phyloP scores from a whole-genome alignment of 2,113 vertebrate genomes.

The Lipophrys pholis region DNA sequence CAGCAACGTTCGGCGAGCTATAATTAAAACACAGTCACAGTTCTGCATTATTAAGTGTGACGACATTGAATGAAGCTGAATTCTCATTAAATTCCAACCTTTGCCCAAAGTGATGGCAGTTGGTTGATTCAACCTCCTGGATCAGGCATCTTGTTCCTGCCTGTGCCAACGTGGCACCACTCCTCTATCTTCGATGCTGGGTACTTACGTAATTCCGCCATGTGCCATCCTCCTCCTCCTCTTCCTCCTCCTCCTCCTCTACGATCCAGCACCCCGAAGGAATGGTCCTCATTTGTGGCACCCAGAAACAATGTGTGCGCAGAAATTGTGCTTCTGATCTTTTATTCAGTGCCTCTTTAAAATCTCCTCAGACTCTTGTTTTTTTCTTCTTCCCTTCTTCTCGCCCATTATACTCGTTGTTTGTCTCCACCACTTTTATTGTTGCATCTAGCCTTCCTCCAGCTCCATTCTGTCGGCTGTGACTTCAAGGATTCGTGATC shows the following conservation, averaged over 20 bases:
- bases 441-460: background rate
- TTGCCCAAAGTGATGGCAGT: background rate
- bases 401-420: conserved; percentile 12
- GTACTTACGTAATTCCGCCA: conserved; percentile 38
- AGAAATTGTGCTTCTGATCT: conserved; percentile 56
- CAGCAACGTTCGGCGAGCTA: too few relatives aligned
- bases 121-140: too few relatives aligned
- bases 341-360: conserved; percentile 59
- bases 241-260: conserved; percentile 10
- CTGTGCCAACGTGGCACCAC: conserved; percentile 55
- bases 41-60: too few relatives aligned
- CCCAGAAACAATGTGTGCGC: conserved; percentile 55
- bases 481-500: background rate
- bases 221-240: conserved; percentile 16
- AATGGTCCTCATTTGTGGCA: conserved; percentile 69
- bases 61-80: too few relatives aligned
- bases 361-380: conserved; percentile 2
- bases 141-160: conserved; percentile 11
- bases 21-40: too few relatives aligned
- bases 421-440: conserved; percentile 42
- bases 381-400: background rate
- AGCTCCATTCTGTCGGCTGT: background rate
- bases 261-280: conserved; percentile 41
- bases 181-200: conserved; percentile 14
- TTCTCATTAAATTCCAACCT: too few relatives aligned